These are phyloP conservation scores for Drosophila tropicalis DNA, from an alignment of 1,140 invertebrate genomes.

Conservation along the genomic window DNA sequence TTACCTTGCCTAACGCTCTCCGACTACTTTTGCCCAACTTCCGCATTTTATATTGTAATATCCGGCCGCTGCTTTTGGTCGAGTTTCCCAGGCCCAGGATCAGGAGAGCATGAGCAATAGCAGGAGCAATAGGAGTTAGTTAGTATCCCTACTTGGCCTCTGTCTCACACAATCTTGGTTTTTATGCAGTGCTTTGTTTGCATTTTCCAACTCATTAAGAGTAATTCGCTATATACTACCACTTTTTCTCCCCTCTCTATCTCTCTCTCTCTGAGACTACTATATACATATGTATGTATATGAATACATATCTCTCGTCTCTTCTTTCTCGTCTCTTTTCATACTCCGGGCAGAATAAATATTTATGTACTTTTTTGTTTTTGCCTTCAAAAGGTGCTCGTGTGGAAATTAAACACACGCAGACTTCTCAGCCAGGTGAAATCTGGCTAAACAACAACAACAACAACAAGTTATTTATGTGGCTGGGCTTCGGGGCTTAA, in stretches of 20 bases:
- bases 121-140: neutral
- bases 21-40: conserved; percentile 16
- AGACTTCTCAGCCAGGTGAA: conserved; percentile 23
- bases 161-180: conserved; percentile 10
- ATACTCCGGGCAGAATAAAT: conserved; percentile 23
- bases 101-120: neutral
- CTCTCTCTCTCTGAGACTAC: neutral
- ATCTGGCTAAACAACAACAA: conserved; percentile 7
- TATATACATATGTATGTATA: no score
- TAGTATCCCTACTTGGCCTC: neutral
- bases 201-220: conserved; percentile 73
- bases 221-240: conserved; percentile 54
- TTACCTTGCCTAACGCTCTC: neutral
- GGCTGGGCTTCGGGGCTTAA: conserved; percentile 34
- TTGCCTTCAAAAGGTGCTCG: conserved; percentile 47
- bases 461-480: conserved; percentile 11
- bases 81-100: conserved; percentile 10
- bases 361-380: conserved; percentile 37
- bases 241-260: conserved; percentile 23
- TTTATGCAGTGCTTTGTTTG: conserved; percentile 64
- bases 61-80: conserved; percentile 42
- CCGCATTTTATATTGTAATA: conserved; percentile 64
- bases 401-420: conserved; percentile 60
- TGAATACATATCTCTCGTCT: neutral
- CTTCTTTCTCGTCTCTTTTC: neutral